A percentile compares a stretch with the other conserved stretches of the same genome.
Conservation (phyloP, 2,888 invertebrate genomes). For the Ypsolopha sequella region DNA sequence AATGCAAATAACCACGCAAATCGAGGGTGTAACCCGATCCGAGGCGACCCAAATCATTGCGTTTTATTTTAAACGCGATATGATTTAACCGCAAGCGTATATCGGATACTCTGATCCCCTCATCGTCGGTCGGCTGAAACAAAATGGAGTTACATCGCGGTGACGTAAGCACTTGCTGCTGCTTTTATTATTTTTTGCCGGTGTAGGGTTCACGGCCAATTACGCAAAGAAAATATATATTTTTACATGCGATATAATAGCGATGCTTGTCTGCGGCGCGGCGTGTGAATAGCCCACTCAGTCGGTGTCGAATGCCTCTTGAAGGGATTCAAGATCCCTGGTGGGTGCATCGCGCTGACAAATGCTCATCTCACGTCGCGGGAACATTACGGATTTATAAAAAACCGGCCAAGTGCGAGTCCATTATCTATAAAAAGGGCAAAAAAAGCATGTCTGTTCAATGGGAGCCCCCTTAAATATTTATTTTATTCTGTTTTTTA, state of each 20-base stretch:
- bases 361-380: slow-evolving; percentile 33
- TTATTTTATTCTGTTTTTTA: too few relatives aligned
- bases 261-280: slow-evolving; percentile 33
- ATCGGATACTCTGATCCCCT: not conserved
- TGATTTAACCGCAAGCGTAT: slow-evolving; percentile 35
- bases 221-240: slow-evolving; percentile 45
- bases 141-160: not conserved
- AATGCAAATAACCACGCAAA: slow-evolving; percentile 59
- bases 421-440: too few relatives aligned
- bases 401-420: too few relatives aligned
- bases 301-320: slow-evolving; percentile 53
- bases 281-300: slow-evolving; percentile 49
- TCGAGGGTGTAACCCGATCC: slow-evolving; percentile 58
- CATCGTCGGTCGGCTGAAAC: not conserved
- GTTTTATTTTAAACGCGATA: slow-evolving; percentile 2
- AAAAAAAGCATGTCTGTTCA: too few relatives aligned
- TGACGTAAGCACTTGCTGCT: not conserved
- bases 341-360: slow-evolving; percentile 36
- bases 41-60: slow-evolving; percentile 34
- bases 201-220: slow-evolving; percentile 40
- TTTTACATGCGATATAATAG: slow-evolving; percentile 34
- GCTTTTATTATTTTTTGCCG: slow-evolving; percentile 9
- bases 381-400: not conserved
- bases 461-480: too few relatives aligned
- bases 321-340: slow-evolving; percentile 38